Evolutionary conservation across 2,888 invertebrate genomes (phyloP).

Genomic region (Oligia latruncula): DNA sequence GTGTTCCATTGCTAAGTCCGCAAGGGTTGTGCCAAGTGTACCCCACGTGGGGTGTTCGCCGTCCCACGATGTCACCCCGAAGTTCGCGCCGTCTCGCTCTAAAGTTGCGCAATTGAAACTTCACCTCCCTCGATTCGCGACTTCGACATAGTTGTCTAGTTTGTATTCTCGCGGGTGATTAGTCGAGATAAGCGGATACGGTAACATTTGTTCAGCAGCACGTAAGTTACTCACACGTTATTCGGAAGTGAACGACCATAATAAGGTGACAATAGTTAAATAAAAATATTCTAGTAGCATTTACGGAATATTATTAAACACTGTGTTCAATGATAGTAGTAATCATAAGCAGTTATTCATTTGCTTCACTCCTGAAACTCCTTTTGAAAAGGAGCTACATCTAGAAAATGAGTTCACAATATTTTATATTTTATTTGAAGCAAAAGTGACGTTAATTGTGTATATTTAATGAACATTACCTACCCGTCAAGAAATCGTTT

Average conservation of each 20-base stretch:
- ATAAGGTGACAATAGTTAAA: conserved; percentile 34
- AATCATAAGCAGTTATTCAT: not conserved
- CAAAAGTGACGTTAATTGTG: not conserved
- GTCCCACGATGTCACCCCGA: conserved; percentile 66
- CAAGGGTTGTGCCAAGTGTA: conserved; percentile 81
- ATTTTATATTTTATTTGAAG: not conserved
- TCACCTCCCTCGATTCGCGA: conserved; percentile 75
- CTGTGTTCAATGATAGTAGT: conserved; percentile 13
- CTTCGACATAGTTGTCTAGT: conserved; percentile 68
- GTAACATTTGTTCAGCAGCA: conserved; percentile 80
- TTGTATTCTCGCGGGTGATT: conserved; percentile 81
- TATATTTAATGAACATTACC: not conserved
- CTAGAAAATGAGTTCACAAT: not conserved
- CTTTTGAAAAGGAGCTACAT: not conserved
- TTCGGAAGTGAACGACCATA: conserved; percentile 45
- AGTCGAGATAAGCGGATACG: conserved; percentile 78
- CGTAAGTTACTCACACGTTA: conserved; percentile 79
- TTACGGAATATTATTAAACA: conserved; percentile 46
- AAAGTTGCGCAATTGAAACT: conserved; percentile 81
- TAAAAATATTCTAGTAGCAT: conserved; percentile 20
- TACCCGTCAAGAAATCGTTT: not conserved
- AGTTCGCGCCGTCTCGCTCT: conserved; percentile 79
- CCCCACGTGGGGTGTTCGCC: conserved; percentile 63
- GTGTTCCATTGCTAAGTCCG: conserved; percentile 75
- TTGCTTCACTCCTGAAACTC: not conserved